phyloP scores from a whole-genome alignment of 1,140 invertebrate species.

The Neodiprion lecontei region DNA sequence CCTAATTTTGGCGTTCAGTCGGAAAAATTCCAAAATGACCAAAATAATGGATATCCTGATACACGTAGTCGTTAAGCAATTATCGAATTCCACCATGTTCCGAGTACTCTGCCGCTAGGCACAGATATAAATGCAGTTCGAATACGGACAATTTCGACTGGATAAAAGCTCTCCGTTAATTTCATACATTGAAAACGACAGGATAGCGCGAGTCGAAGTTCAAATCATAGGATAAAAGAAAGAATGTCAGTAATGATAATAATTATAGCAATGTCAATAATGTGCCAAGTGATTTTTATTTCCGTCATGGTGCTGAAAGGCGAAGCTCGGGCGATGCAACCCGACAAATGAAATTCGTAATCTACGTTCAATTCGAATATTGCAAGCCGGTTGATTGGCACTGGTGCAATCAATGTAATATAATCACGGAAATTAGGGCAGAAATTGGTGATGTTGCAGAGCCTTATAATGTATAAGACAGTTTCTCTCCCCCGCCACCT shows the following conservation, averaged over 20 bases:
- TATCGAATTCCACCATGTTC: too few species aligned
- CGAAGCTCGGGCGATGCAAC: background rate
- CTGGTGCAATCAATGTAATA: too few species aligned
- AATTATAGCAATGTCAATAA: background rate
- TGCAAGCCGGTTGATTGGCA: too few species aligned
- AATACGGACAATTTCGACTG: background rate
- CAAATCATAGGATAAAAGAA: background rate
- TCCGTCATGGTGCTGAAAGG: background rate
- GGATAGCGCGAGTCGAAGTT: background rate
- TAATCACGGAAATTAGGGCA: too few species aligned
- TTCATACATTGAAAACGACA: background rate
- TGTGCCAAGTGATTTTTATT: background rate
- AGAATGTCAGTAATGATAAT: background rate
- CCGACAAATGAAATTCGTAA: too few species aligned
- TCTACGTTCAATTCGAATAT: too few species aligned
- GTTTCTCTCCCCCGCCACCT: background rate
- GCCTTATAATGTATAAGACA: constrained; percentile 13
- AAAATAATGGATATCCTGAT: too few species aligned
- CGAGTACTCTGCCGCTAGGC: too few species aligned
- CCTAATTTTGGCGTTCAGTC: too few species aligned
- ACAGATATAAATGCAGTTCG: constrained; percentile 25
- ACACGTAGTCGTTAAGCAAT: too few species aligned
- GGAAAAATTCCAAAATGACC: too few species aligned
- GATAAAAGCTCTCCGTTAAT: background rate
- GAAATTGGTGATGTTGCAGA: background rate